phyloP scores from a whole-genome alignment of 2,113 vertebrate species.

The Willisornis vidua region DNA sequence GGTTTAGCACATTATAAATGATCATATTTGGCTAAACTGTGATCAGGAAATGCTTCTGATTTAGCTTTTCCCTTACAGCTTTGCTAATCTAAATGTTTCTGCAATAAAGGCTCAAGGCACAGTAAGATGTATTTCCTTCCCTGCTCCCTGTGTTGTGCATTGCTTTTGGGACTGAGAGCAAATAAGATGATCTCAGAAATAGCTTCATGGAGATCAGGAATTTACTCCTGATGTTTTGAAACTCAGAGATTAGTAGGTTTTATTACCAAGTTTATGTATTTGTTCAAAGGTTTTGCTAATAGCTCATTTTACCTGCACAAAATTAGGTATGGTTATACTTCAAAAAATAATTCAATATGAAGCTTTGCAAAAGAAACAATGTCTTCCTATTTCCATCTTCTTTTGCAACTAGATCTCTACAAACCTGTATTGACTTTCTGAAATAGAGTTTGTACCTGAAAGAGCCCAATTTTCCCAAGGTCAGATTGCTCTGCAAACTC shows the following conservation, averaged over 20 bases:
- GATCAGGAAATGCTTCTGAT: not conserved
- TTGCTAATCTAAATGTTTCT: not conserved
- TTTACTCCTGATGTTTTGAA: not conserved
- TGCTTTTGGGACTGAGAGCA: not conserved
- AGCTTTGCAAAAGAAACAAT: not conserved
- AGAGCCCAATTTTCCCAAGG: conserved; percentile 36
- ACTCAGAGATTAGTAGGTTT: not conserved
- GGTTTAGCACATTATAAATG: not conserved
- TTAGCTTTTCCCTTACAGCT: not conserved
- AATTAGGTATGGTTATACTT: not conserved
- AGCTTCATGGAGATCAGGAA: not conserved
- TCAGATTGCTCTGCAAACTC: conserved; percentile 23
- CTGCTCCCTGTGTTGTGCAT: not conserved
- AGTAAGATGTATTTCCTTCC: not conserved
- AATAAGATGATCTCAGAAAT: not conserved
- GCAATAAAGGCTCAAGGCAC: not conserved
- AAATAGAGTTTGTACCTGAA: conserved; percentile 9
- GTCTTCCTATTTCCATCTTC: not conserved
- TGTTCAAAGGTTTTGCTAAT: not conserved
- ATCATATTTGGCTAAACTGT: not conserved
- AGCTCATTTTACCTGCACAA: not conserved
- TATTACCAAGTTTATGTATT: not conserved
- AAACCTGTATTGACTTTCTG: not conserved
- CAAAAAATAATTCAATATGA: not conserved
- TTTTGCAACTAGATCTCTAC: not conserved